These are phyloP conservation scores for Otolemur crassicaudatus DNA, from an alignment of 2,797 vertebrate genomes.

Conservation along the genomic window DNA sequence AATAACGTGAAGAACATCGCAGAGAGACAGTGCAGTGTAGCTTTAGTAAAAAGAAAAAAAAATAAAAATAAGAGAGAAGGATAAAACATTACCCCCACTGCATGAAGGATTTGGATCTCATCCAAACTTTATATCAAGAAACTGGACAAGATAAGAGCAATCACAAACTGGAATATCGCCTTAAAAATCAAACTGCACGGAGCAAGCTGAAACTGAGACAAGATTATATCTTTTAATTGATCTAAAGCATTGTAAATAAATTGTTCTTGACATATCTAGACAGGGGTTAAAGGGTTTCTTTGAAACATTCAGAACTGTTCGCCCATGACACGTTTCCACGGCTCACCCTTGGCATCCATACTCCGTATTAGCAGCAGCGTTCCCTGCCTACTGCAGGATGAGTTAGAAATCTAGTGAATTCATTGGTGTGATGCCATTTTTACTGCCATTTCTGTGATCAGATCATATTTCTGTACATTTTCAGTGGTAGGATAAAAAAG, in stretches of 20 bases:
- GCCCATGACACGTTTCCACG: conserved; percentile 85
- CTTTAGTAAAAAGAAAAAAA: conserved; percentile 84
- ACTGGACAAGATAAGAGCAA: conserved; percentile 90
- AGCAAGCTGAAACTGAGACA: conserved; percentile 91
- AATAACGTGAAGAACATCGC: conserved; percentile 87
- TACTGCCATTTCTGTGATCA: conserved; percentile 90
- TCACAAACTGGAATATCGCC: conserved; percentile 97
- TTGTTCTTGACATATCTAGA: conserved; percentile 92
- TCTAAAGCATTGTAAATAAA: conserved; percentile 96
- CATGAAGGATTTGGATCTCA: conserved; percentile 92
- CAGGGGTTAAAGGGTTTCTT: conserved; percentile 91
- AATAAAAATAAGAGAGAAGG: neutral
- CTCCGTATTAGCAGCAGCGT: conserved; percentile 80
- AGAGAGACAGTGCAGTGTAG: conserved; percentile 89
- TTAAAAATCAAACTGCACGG: conserved; percentile 96
- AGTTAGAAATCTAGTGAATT: conserved; percentile 86
- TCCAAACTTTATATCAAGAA: conserved; percentile 91
- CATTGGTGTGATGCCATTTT: conserved; percentile 88
- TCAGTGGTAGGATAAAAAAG: conserved; percentile 80
- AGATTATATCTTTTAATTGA: conserved; percentile 93
- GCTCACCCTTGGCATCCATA: conserved; percentile 83
- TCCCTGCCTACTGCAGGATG: conserved; percentile 81
- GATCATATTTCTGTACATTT: conserved; percentile 89
- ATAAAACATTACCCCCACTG: conserved; percentile 84
- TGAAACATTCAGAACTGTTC: conserved; percentile 88